A percentile compares a stretch with the other conserved stretches of the same genome.
These are phyloP conservation scores for Buteo buteo DNA, from an alignment of 2,113 vertebrate genomes.

Conservation along the genomic window DNA sequence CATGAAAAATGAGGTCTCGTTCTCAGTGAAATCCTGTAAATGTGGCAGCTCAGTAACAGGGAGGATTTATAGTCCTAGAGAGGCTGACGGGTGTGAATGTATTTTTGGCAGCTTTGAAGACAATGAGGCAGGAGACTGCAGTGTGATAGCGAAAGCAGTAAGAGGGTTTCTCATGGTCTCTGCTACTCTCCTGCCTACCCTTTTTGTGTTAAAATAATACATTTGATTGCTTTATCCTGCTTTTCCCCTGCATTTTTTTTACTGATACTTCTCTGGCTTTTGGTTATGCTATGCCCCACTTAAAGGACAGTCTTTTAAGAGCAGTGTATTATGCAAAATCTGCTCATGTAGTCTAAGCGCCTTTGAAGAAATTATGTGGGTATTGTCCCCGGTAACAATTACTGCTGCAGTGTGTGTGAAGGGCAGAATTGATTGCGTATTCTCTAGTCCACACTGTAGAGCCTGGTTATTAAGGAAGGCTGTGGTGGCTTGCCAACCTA, in stretches of 20 bases:
- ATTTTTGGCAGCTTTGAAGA: not conserved
- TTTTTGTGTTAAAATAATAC: not conserved
- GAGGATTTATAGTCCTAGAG: not conserved
- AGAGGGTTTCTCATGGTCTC: not conserved
- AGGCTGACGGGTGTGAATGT: not conserved
- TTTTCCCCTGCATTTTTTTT: not conserved
- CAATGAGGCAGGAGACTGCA: not conserved
- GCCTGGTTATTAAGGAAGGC: not conserved
- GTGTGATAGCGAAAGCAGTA: not conserved
- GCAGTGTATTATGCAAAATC: not conserved
- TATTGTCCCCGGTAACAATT: not conserved
- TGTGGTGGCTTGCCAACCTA: not conserved
- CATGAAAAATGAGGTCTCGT: rapidly evolving
- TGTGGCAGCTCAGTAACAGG: rapidly evolving
- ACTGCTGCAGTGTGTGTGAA: not conserved
- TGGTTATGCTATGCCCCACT: not conserved
- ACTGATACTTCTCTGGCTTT: not conserved
- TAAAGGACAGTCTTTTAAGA: not conserved
- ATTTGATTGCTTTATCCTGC: not conserved
- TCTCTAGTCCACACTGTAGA: not conserved
- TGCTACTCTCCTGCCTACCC: not conserved
- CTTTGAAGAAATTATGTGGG: not conserved
- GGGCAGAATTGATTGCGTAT: not conserved
- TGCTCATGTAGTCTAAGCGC: rapidly evolving
- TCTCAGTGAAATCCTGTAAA: not conserved